Percentiles rank a stretch among this genome's conserved stretches.
Evolutionary conservation across 2,113 vertebrate genomes (phyloP).

Genomic region (Psilopsiagon aurifrons): DNA sequence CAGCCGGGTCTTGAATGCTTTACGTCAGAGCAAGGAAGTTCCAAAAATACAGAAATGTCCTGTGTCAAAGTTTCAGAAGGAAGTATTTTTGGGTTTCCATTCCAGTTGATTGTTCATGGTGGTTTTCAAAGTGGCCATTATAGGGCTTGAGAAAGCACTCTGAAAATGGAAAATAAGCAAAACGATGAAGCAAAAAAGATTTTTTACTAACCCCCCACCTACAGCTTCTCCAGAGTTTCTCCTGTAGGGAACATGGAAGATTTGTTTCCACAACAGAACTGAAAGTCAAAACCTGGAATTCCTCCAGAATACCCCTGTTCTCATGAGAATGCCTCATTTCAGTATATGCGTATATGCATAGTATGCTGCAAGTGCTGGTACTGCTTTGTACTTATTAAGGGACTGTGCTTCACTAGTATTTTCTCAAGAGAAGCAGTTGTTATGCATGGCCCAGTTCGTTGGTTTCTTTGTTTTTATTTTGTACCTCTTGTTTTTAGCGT

Average conservation of each 20-base stretch:
- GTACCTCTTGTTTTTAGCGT: slow-evolving; percentile 74
- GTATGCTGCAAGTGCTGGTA: neutral
- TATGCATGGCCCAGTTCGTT: neutral
- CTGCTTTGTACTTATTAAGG: neutral
- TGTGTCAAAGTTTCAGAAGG: neutral
- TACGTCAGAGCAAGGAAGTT: neutral
- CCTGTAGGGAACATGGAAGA: neutral
- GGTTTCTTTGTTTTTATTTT: slow-evolving; percentile 17
- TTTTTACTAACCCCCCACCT: neutral
- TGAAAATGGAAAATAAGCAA: neutral
- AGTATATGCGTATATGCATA: rapidly evolving
- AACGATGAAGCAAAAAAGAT: neutral
- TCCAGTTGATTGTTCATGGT: neutral
- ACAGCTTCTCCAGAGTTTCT: neutral
- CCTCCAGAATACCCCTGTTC: neutral
- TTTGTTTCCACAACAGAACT: neutral
- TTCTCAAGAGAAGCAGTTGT: neutral
- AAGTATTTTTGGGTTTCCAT: neutral
- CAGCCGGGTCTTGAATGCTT: neutral
- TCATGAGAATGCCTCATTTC: neutral
- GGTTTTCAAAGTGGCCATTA: neutral
- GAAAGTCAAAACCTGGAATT: neutral
- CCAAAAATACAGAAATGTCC: neutral
- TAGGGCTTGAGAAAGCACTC: neutral
- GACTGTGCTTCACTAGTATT: neutral